Base-by-base conservation (phyloP, 2,113 vertebrate genomes). In the Menura novaehollandiae region DNA sequence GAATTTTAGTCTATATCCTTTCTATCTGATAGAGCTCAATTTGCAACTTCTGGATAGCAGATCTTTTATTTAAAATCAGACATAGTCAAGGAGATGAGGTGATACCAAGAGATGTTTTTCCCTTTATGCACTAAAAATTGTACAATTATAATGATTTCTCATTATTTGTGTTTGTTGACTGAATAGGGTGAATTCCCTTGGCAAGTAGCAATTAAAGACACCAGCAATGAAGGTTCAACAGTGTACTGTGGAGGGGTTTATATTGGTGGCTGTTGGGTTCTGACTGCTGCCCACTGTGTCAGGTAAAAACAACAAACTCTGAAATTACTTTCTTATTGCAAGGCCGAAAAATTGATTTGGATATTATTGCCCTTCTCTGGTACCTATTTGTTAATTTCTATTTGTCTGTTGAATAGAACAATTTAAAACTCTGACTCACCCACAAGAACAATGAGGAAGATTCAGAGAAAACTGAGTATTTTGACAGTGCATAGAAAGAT, bases 281-380 rank as follows among this genome's bases (percentile, higher is more conserved):
- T 99, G 95, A 99, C 99, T 5, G 99, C 99, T 33, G 99, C 99
- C 72, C 99, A 99, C 82, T 99, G 99, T 66, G 98, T 99, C 98
- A 99, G 99, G 99, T 99, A 96, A 87, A 67, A 95, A 33, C 44
- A 85, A 44, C 15, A 64, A 41, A 89, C 43, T 62, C 41, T 18
- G 32, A 56, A 49, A 44, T 37, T 6, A 60, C 53, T 80, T 79
- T 63, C 55, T 49, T 90, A 28, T 69, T 88, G 41, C 30, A 85
- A 88, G 35, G 46, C 30, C 77, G 32, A 68, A 89, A 66, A 33
- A 69, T 28, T 56, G 11, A 49, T 79, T 72, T 77, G 41, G 24
- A 6, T 73, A 44, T 47, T 73, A 62, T 16, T 80, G 41, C 11
- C n/a, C 30, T 91, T 90, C 53, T 80, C 44, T 77, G 85, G 58